These are phyloP conservation scores for Campoletis sonorensis DNA, from an alignment of 1,140 invertebrate genomes.

Conservation along the genomic window DNA sequence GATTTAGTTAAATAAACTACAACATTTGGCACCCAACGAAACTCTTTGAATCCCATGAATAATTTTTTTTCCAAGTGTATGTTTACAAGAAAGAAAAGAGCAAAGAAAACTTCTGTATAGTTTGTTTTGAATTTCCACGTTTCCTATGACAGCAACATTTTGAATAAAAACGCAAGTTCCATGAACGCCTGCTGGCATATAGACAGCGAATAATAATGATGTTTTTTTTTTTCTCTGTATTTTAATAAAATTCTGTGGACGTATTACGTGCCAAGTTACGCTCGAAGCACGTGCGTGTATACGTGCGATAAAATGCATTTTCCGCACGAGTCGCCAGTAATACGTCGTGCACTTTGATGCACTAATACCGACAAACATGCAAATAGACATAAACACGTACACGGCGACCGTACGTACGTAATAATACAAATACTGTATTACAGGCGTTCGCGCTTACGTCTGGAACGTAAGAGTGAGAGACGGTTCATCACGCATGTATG, in stretches of 20 bases:
- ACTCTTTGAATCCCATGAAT: too few relatives aligned
- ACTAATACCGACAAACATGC: background rate
- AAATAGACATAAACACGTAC: background rate
- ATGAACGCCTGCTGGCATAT: too few relatives aligned
- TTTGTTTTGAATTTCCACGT: too few relatives aligned
- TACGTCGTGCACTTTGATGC: slow-evolving; percentile 12
- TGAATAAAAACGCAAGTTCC: too few relatives aligned
- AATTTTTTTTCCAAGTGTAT: too few relatives aligned
- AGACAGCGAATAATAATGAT: background rate
- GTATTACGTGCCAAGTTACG: slow-evolving; percentile 16
- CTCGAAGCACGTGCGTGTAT: slow-evolving; percentile 9
- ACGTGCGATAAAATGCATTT: slow-evolving; percentile 55
- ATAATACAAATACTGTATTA: slow-evolving; percentile 16
- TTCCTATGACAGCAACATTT: too few relatives aligned
- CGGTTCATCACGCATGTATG: slow-evolving; percentile 68
- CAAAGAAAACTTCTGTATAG: too few relatives aligned
- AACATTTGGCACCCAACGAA: too few relatives aligned
- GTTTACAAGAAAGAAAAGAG: too few relatives aligned
- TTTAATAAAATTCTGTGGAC: slow-evolving; percentile 32
- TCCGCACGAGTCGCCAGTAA: slow-evolving; percentile 53
- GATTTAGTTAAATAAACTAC: too few relatives aligned
- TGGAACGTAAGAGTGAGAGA: slow-evolving; percentile 39
- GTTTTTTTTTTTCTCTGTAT: background rate
- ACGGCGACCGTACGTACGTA: background rate
- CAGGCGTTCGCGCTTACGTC: background rate